These are phyloP conservation scores for Scrobipalpa atriplicella DNA, from an alignment of 2,888 invertebrate genomes.

Conservation along the genomic window DNA sequence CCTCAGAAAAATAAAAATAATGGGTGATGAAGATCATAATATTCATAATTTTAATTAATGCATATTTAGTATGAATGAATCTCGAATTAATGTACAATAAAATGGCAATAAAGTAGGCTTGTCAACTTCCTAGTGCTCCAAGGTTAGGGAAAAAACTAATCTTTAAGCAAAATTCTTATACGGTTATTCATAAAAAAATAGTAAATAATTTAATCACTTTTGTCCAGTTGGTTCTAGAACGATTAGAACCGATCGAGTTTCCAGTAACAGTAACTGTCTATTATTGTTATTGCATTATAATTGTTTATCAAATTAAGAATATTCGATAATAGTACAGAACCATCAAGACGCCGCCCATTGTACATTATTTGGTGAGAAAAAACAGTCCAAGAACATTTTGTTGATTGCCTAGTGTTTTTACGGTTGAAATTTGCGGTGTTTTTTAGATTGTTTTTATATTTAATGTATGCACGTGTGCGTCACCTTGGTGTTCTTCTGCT, in stretches of 20 bases:
- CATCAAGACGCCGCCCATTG: neutral
- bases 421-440: neutral
- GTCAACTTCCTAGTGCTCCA: too few species aligned
- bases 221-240: constrained; percentile 5
- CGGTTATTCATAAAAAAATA: too few species aligned
- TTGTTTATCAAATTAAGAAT: constrained; percentile 8
- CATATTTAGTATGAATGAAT: too few species aligned
- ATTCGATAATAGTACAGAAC: constrained; percentile 16
- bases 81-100: too few species aligned
- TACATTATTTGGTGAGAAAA: neutral
- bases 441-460: constrained; percentile 23
- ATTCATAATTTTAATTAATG: too few species aligned
- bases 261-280: neutral
- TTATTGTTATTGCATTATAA: constrained; percentile 7
- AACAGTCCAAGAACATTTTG: neutral
- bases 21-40: too few species aligned
- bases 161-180: too few species aligned
- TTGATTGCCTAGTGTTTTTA: constrained; percentile 7
- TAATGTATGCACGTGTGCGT: constrained; percentile 25
- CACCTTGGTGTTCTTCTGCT: constrained; percentile 33
- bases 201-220: too few species aligned
- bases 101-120: neutral
- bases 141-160: too few species aligned
- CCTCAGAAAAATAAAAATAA: too few species aligned
- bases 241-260: neutral